Conservation (phyloP, 2,113 vertebrate species). For the Patagioenas fasciata region DNA sequence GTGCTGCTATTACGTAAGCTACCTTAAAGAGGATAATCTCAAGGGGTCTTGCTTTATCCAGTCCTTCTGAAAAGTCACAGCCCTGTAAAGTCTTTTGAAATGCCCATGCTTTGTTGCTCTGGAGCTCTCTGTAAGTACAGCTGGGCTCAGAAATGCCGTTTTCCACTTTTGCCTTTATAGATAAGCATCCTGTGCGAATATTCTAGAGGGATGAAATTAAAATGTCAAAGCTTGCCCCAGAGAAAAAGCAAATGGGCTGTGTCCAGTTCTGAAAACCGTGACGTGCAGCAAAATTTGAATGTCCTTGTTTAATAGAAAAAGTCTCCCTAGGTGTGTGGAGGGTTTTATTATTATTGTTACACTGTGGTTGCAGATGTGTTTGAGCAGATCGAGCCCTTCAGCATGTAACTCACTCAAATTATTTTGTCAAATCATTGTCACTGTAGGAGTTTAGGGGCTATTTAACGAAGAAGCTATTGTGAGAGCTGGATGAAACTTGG, state of each 20-base stretch:
- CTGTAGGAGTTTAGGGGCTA: accelerated
- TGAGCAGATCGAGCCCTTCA: background rate
- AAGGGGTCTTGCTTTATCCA: background rate
- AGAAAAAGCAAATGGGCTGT: background rate
- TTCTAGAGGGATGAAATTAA: background rate
- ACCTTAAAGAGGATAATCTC: background rate
- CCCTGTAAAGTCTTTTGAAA: background rate
- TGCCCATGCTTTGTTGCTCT: background rate
- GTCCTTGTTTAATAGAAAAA: background rate
- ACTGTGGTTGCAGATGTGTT: background rate
- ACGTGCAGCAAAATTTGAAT: background rate
- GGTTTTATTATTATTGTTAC: background rate
- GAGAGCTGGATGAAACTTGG: background rate
- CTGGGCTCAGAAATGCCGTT: background rate
- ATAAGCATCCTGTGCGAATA: background rate
- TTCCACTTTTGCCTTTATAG: background rate
- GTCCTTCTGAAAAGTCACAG: background rate
- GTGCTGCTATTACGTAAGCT: background rate
- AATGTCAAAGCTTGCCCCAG: background rate
- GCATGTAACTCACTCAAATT: background rate
- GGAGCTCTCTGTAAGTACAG: background rate
- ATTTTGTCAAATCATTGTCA: background rate
- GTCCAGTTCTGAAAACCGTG: background rate
- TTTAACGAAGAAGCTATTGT: background rate
- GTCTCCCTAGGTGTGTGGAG: background rate